Conservation (phyloP, 2,888 invertebrate genomes). For the Eupelmus urozonus region DNA sequence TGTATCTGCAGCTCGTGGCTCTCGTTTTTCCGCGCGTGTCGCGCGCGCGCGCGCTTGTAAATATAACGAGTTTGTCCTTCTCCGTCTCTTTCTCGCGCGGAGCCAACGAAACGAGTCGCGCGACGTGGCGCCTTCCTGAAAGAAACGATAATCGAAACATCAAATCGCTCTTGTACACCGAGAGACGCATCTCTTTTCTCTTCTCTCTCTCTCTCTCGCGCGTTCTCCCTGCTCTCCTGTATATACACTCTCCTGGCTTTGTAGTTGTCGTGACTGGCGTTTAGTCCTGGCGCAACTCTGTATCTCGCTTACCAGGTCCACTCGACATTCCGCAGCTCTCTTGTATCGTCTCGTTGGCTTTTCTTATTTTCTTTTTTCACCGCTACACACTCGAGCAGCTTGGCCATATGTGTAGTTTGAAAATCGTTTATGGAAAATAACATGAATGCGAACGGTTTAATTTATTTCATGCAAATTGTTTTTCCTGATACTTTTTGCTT, state of each 20-base stretch:
- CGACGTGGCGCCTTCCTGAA: conserved; percentile 63
- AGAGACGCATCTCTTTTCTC: conserved; percentile 60
- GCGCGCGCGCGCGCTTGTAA: conserved; percentile 6
- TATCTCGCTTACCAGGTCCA: conserved; percentile 62
- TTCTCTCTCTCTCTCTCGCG: conserved; percentile 50
- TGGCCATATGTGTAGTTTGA: background rate
- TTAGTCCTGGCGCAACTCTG: conserved; percentile 66
- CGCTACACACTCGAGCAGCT: background rate
- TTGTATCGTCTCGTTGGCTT: conserved; percentile 28
- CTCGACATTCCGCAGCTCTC: conserved; percentile 47
- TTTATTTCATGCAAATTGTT: no score
- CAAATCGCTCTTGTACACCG: conserved; percentile 66
- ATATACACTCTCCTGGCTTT: conserved; percentile 45
- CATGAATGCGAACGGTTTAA: no score
- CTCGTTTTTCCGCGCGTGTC: conserved; percentile 32
- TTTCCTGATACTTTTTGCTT: no score
- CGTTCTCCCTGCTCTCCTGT: conserved; percentile 19
- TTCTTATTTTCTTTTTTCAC: background rate
- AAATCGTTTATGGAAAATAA: background rate
- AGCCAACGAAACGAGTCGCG: conserved; percentile 24
- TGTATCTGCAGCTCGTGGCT: conserved; percentile 14
- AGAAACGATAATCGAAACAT: conserved; percentile 66
- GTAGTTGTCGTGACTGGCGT: conserved; percentile 66
- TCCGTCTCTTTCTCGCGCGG: background rate
- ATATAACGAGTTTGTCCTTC: conserved; percentile 44